phyloP scores from a whole-genome alignment of 1,140 invertebrate species.

The Monochamus saltuarius region DNA sequence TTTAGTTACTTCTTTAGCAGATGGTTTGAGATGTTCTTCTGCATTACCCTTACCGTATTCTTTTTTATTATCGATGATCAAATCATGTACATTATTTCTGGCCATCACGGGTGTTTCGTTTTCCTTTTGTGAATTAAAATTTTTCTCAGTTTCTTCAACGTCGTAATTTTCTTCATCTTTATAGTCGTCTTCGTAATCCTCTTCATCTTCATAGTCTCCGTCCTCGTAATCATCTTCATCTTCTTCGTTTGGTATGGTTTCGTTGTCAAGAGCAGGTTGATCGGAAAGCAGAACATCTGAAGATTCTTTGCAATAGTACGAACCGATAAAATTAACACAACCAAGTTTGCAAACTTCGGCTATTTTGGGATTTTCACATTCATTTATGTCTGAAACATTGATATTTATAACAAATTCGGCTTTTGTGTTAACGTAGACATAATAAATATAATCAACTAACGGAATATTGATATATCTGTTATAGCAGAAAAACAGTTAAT shows the following conservation, averaged over 20 bases:
- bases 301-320: slow-evolving; percentile 8
- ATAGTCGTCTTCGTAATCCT: slow-evolving; percentile 26
- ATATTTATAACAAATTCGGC: not conserved
- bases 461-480: not conserved
- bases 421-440: not conserved
- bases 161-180: slow-evolving; percentile 10
- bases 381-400: slow-evolving; percentile 18
- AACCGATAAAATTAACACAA: slow-evolving; percentile 11
- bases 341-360: not conserved
- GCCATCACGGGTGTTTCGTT: not conserved
- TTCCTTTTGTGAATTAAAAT: not conserved
- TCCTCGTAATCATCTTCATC: slow-evolving; percentile 20
- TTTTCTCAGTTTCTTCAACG: not conserved
- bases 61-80: not conserved
- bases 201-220: slow-evolving; percentile 14
- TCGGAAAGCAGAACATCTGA: slow-evolving; percentile 20
- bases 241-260: slow-evolving; percentile 13
- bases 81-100: not conserved
- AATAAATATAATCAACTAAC: not conserved
- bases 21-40: not conserved
- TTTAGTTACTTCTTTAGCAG: not conserved
- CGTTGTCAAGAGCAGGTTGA: slow-evolving; percentile 18
- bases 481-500: not conserved
- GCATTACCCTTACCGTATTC: not conserved
- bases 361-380: slow-evolving; percentile 10